Conservation (phyloP, 92 coral and sea anemone species). For the Montipora capitata region DNA sequence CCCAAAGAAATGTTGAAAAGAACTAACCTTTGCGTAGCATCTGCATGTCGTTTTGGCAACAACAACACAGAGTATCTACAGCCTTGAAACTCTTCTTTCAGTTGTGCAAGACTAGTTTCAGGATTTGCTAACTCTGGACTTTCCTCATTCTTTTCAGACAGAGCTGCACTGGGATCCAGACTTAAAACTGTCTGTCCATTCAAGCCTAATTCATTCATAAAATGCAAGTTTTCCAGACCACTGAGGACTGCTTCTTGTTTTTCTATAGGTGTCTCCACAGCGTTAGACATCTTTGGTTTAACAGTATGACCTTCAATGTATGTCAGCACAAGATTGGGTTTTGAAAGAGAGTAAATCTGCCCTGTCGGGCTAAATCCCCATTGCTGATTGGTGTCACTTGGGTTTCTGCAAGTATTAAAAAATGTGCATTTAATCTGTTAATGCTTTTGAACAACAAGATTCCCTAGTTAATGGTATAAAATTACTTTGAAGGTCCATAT, state of each 20-base stretch:
- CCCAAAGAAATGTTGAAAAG: neutral
- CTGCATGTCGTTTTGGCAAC: constrained; percentile 82
- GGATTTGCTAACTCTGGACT: constrained; percentile 7
- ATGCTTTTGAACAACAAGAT: neutral
- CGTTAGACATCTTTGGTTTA: constrained; percentile 18
- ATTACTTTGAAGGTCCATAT: no score
- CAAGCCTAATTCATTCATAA: constrained; percentile 44
- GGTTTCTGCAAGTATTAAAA: constrained; percentile 51
- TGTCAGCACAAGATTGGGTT: constrained; percentile 84
- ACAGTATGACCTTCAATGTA: constrained; percentile 73
- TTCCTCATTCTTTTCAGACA: constrained; percentile 32
- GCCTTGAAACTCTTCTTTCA: constrained; percentile 87
- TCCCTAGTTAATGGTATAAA: no score
- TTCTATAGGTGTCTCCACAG: neutral
- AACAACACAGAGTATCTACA: constrained; percentile 69
- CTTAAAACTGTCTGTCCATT: constrained; percentile 14
- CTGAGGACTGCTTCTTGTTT: constrained; percentile 27
- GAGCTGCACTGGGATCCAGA: constrained; percentile 24
- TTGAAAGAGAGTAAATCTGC: constrained; percentile 88
- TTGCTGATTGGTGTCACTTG: constrained; percentile 79
- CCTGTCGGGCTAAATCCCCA: constrained; percentile 97
- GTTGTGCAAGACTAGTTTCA: constrained; percentile 61
- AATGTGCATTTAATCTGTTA: neutral
- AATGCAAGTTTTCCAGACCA: constrained; percentile 56
- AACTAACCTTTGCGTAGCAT: constrained; percentile 87